Evolutionary conservation across 2,888 invertebrate species (phyloP), one percentile per base, ranked within the genome.

Genomic region (Pristionchus maxplancki): DNA sequence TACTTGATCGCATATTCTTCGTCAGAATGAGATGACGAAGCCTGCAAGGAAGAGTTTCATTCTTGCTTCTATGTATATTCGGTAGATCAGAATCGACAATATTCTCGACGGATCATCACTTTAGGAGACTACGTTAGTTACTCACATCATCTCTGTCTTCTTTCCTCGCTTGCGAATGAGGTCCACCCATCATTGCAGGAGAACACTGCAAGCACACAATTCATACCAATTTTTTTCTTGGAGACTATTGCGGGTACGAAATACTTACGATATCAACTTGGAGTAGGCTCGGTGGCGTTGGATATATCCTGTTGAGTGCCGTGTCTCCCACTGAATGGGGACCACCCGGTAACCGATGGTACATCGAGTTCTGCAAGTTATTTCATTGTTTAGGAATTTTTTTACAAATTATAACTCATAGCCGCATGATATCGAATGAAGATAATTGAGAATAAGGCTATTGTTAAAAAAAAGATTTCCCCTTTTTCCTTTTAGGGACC

Each of bases 231-330:
- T 15, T 50, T 62, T 62, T 4, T 62, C 5, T 24, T 17, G 15
- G 34, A 67, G 17, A 34, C n/a, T 13, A 34, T 31, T 2, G 34
- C 31, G 31, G 64, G 13, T 40, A 40, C 8, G 24, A n/a, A 20
- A 6, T 13, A 58, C 85, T 85, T 6, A 87, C 86, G 28, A 87
- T 87, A 71, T 87, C 86, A 13, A 71, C 34, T 62, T 78, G 88
- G 15, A 81, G 92, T 34, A 93, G 91, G 4, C 92, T 92, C 11
- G 94, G 94, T 28, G 94, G 94, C n/a, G 94, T 94, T 28, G 94
- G 94, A 87, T 93, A 94, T 88, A 94, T 94, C 71, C 92, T 90
- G 88, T 91, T 93, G 89, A 92, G 90, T 50, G 87, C 88, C 6
- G 88, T 74, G 34, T 91, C 90, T 17, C 90, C 89, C 82, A 90